phyloP scores from a whole-genome alignment of 1,140 invertebrate genomes.

The Fopius arisanus region DNA sequence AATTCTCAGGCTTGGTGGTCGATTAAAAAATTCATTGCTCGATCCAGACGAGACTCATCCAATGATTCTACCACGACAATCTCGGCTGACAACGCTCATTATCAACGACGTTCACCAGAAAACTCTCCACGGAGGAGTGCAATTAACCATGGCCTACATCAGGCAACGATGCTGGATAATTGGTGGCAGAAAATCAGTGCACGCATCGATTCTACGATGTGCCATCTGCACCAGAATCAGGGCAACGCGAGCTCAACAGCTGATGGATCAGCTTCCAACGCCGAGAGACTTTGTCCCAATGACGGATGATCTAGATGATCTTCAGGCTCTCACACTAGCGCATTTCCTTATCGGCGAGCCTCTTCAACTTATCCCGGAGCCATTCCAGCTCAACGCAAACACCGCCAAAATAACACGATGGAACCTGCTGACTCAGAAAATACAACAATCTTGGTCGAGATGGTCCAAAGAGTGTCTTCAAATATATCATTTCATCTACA shows the following conservation, averaged over 20 bases:
- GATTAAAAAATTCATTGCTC: no score
- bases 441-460: neutral
- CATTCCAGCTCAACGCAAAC: no score
- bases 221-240: slow-evolving; percentile 16
- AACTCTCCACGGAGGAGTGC: no score
- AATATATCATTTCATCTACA: neutral
- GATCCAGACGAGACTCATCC: no score
- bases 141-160: slow-evolving; percentile 33
- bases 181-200: slow-evolving; percentile 10
- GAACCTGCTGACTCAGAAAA: neutral
- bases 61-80: slow-evolving; percentile 35
- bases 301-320: no score
- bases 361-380: no score
- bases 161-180: slow-evolving; percentile 43
- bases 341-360: no score
- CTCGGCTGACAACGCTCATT: slow-evolving; percentile 34
- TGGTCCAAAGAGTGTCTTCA: slow-evolving; percentile 16
- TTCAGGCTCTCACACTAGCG: no score
- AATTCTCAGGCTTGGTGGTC: no score
- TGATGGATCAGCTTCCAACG: neutral
- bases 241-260: slow-evolving; percentile 24
- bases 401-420: no score
- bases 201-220: neutral
- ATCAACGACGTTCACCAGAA: slow-evolving; percentile 47
- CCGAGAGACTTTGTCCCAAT: no score